Evolutionary conservation across 1,140 invertebrate species (phyloP), one percentile per base, ranked within the genome.

Genomic region (Neotoxoptera formosana): DNA sequence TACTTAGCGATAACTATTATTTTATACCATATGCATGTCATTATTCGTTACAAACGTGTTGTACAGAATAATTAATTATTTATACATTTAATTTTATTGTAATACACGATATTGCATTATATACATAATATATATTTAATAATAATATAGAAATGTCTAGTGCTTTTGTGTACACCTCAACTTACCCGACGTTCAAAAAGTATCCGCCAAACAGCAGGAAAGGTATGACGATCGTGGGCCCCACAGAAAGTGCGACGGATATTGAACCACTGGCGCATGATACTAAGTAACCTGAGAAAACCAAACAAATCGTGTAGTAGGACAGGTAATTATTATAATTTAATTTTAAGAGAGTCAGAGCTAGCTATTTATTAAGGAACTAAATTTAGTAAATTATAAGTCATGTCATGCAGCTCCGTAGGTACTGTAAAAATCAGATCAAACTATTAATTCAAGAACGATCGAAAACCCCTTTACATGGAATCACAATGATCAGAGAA

Each of bases 121-220:
- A 84, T 25, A 84, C 21, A 45, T 47, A 7, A 84, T 25, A 84
- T 9, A 45, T 47, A 7, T 3, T 8, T 41, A 9, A 30, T 45
- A 45, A 45, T 47, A 47, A 25, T 47, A 86, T 86, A 47, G 3
- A 47, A 45, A 30, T 86, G 6, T 2, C 47, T 11, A 0, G 14
- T 25, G 60, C 6, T 76, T 41, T 76, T 86, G 25, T 34, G 20
- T 81, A 84, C 25, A 45, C 41, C 1, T 34, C 25, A 67, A 76
- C 96, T 97, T 96, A 98, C 97, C 96, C 97, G 41, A 97, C 97
- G 95, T 99, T 99, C 34, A 99, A 95, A 95, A 99, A 99, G 95
- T 99, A 99, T 84, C 99, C 99, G 90, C 98, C 98, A 95, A 99
- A 99, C 25, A 99, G 95, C 95, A 99, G 96, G 95, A 99, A 97